Percentiles rank a stretch among this genome's conserved stretches.
phyloP scores from a whole-genome alignment of 2,113 vertebrate species.

The Quiscalus mexicanus region DNA sequence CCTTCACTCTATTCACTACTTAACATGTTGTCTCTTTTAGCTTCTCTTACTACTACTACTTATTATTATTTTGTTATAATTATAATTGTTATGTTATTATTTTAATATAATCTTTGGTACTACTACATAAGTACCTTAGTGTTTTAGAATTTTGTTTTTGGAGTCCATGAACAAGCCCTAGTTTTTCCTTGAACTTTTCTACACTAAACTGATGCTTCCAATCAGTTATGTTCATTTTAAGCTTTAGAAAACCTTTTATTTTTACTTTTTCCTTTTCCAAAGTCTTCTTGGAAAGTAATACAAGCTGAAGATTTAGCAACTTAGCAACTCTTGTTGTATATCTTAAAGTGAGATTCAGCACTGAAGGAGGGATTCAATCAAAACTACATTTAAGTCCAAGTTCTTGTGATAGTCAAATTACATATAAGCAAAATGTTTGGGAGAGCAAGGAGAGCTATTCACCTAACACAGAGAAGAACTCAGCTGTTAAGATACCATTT shows the following conservation, averaged over 20 bases:
- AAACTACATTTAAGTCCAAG: neutral
- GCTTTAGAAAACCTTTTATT: neutral
- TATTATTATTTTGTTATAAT: neutral
- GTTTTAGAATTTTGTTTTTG: neutral
- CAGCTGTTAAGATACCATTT: neutral
- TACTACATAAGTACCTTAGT: neutral
- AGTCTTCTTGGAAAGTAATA: neutral
- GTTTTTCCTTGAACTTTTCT: neutral
- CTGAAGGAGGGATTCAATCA: neutral
- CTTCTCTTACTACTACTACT: neutral
- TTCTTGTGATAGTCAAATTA: neutral
- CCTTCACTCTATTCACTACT: neutral
- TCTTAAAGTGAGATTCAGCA: neutral
- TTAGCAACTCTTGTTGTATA: neutral
- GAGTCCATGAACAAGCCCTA: neutral
- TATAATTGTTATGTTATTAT: rapidly evolving
- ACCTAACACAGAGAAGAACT: neutral
- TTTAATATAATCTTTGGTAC: neutral
- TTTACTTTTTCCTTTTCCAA: neutral
- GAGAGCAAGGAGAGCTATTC: neutral
- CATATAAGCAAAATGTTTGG: neutral
- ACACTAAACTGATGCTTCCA: neutral
- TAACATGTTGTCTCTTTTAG: neutral
- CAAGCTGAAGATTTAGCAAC: neutral
- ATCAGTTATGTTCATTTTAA: neutral